Evolutionary conservation across 2,888 invertebrate species (phyloP).

Genomic region (Acleris emargana): DNA sequence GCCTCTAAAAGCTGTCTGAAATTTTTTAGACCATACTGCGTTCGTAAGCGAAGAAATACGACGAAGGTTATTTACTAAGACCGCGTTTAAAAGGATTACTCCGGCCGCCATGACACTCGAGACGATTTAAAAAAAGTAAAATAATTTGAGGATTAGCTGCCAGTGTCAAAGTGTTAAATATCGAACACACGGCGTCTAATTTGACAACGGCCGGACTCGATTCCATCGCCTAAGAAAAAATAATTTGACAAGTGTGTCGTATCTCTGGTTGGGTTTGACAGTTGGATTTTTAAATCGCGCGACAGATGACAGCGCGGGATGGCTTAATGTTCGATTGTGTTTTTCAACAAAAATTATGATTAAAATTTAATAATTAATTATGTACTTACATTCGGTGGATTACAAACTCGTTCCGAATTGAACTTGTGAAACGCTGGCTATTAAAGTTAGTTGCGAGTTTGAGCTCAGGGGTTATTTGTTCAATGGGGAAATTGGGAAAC

Average conservation of each 20-base stretch:
- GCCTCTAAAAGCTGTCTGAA: slow-evolving; percentile 22
- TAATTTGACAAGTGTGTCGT: slow-evolving; percentile 75
- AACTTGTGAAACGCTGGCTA: slow-evolving; percentile 16
- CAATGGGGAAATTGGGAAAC: slow-evolving; percentile 19
- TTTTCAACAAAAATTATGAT: slow-evolving; percentile 69
- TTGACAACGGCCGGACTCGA: slow-evolving; percentile 74
- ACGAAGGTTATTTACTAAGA: slow-evolving; percentile 68
- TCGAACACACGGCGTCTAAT: slow-evolving; percentile 79
- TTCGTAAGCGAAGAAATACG: slow-evolving; percentile 66
- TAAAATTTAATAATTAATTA: slow-evolving; percentile 50
- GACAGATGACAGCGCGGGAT: slow-evolving; percentile 51
- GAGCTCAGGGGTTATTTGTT: slow-evolving; percentile 12
- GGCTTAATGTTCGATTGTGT: slow-evolving; percentile 68
- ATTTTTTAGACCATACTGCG: slow-evolving; percentile 54
- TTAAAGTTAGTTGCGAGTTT: slow-evolving; percentile 18
- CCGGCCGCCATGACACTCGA: slow-evolving; percentile 73
- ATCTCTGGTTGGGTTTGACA: slow-evolving; percentile 77
- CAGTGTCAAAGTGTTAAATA: slow-evolving; percentile 84
- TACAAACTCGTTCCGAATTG: slow-evolving; percentile 49
- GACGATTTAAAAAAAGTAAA: slow-evolving; percentile 59
- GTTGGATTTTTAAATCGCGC: slow-evolving; percentile 68
- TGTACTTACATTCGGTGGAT: slow-evolving; percentile 49
- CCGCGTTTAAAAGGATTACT: slow-evolving; percentile 80
- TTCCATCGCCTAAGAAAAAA: slow-evolving; percentile 56
- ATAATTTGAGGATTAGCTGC: slow-evolving; percentile 79